Base-by-base conservation (phyloP, 1,140 invertebrate genomes). In the Asobara japonica region DNA sequence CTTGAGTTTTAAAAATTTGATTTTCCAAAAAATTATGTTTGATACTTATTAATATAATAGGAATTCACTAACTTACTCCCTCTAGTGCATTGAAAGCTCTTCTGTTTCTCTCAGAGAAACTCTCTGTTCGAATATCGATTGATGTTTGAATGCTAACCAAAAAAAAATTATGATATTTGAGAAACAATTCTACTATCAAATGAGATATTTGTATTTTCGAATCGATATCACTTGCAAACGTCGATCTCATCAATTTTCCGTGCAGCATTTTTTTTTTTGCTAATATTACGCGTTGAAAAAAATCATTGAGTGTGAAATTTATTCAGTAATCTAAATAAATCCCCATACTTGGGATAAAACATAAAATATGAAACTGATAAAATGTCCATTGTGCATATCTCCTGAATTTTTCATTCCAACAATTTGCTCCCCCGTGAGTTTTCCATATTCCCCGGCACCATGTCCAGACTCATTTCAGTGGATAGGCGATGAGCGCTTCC, bases 401-500 rank as follows among this genome's bases (percentile, higher is more conserved):
- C 20, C 13, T 18, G 51, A 65, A 65, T 65, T 65, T 65, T 38
- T 41, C 30, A 65, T 22, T 5, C 31, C 18, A 65, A 27, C 33
- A 38, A 65, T 56, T 56, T 56, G 51, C 51, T 56, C 41, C n/a
- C 41, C 13, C n/a, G 51, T 56, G 51, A 56, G 25, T 56, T 36
- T 27, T 25, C 18, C 6, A 56, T 25, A 56, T 56, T 27, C 51
- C 13, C 51, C 51, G 25, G 51, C 18, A 27, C 51, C 5, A 56
- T 25, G 51, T 56, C 51, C 51, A 22, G 11, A 22, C 22, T 56
- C 51, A 56, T 56, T 56, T 22, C 51, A 25, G 51, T 33, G 45
- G 45, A 68, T 60, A 45, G 69, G 27, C 36, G 41, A 70, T 62
- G 36, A 65, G 41, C 27, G 27, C 29, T 16, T 31, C 41, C 41